Percentiles rank a stretch among this genome's conserved stretches.
These are phyloP conservation scores for Dermatemys mawii DNA, from an alignment of 2,113 vertebrate genomes.

Conservation along the genomic window DNA sequence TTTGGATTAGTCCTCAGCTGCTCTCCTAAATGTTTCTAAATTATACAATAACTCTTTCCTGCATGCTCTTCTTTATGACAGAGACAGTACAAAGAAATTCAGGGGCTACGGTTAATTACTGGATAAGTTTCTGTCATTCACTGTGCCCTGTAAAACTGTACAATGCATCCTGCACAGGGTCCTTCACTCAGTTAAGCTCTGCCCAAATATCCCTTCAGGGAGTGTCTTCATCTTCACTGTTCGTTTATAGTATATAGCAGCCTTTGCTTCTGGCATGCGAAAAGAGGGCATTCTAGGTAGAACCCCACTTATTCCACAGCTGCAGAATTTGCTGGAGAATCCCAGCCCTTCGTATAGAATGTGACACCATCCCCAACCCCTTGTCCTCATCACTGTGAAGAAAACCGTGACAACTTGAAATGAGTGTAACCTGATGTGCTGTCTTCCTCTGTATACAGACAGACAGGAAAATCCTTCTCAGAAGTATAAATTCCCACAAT, in stretches of 20 bases:
- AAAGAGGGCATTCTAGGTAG: constrained; percentile 12
- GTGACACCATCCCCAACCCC: neutral
- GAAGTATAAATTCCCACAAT: neutral
- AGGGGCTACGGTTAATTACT: constrained; percentile 4
- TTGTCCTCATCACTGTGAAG: neutral
- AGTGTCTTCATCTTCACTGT: neutral
- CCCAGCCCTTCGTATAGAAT: neutral
- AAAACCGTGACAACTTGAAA: constrained; percentile 28
- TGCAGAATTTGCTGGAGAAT: constrained; percentile 12
- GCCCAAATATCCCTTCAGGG: neutral
- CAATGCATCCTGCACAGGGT: neutral
- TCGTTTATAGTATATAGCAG: neutral
- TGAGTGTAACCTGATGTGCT: neutral
- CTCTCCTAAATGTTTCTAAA: constrained; percentile 33
- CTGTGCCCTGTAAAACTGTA: neutral
- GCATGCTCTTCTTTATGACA: neutral
- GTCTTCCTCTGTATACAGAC: neutral
- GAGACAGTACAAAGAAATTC: neutral
- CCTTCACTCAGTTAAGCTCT: accelerated
- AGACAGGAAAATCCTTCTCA: neutral
- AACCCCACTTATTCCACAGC: neutral
- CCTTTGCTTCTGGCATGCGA: constrained; percentile 9
- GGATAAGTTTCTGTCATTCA: neutral
- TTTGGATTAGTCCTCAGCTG: constrained; percentile 43
- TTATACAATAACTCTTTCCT: neutral